Base-by-base conservation (phyloP, 2,888 invertebrate genomes). In the Morinoia aosen region DNA sequence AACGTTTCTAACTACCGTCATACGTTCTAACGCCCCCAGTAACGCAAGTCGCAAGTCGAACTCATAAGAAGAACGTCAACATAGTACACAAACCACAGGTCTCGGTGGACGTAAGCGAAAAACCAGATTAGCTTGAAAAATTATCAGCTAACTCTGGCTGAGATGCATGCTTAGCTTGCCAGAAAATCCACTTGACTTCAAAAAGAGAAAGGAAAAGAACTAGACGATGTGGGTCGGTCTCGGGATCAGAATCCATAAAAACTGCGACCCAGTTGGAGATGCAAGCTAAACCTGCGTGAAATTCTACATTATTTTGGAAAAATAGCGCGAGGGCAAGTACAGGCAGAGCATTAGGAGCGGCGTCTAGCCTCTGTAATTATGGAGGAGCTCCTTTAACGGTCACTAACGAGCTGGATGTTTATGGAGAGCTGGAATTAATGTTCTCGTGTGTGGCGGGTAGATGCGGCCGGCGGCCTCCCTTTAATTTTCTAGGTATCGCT, bases 351-450 rank as follows among this genome's bases (percentile, higher is more conserved):
- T 76, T 76, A 76, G 33, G 76, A 76, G 90, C 90, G 39, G 90
- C 90, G 48, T 39, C 40, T 90, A 39, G 93, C 8, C 56, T 56
- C 57, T 39, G 57, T 93, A 93, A 93, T 93, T 93, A 93, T 57
- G 93, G 90, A 39, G 33, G 93, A 39, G 57, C 57, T 93, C 57
- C 93, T 93, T 93, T 93, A 93, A 57, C 57, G 93, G 93, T 57
- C 57, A 33, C 93, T 93, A 93, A 93, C 93, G 93, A 93, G 93
- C 93, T 93, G 58, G 48, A 57, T 93, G 93, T 93, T 93, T 93
- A 93, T 93, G 93, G 93, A 57, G 93, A 57, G 48, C 16, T 56
- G 19, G 93, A 57, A 93, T 93, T 93, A 93, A 93, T 93, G 93
- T 14, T 7, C 90, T 90, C 12, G 40, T 90, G 40, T 90, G 90